Percentiles rank a stretch among this genome's conserved stretches.
Evolutionary conservation across 2,113 vertebrate species (phyloP).

Genomic region (Trogon melanurus): DNA sequence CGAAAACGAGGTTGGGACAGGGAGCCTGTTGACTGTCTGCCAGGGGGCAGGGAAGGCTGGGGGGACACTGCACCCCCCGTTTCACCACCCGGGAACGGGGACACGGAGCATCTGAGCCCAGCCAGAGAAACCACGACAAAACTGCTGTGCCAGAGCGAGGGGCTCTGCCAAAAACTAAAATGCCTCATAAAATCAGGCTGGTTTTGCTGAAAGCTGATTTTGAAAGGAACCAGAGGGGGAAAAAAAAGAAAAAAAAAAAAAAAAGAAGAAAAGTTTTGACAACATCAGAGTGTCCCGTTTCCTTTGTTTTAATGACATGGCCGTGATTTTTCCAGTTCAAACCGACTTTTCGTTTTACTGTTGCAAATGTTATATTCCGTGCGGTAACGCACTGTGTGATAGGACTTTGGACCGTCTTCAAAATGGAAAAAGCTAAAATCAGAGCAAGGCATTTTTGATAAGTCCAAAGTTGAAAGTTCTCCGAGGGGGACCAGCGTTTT

Average conservation of each 20-base stretch:
- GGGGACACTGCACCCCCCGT: background rate
- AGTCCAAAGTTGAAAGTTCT: background rate
- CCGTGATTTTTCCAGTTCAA: slow-evolving; percentile 29
- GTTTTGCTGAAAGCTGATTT: slow-evolving; percentile 46
- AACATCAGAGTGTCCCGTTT: slow-evolving; percentile 18
- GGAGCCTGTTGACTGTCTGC: accelerated
- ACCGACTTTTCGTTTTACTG: background rate
- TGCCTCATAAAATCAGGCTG: slow-evolving; percentile 42
- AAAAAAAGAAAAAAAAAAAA: background rate
- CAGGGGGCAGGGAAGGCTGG: background rate
- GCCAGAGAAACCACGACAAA: background rate
- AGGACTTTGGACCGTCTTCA: slow-evolving; percentile 19
- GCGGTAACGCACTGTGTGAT: background rate
- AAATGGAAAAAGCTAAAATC: background rate
- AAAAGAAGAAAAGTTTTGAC: slow-evolving; percentile 11
- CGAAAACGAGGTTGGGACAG: background rate
- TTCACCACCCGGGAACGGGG: background rate
- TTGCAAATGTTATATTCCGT: background rate
- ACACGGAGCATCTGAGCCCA: accelerated
- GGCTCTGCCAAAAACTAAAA: slow-evolving; percentile 22
- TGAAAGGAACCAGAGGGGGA: slow-evolving; percentile 41
- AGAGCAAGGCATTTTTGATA: background rate
- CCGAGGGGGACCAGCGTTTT: background rate
- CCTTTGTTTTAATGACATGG: slow-evolving; percentile 30
- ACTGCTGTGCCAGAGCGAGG: background rate